Percentiles rank a stretch among this genome's conserved stretches.
Conservation (phyloP, 1,140 invertebrate species). For the Gonioctena quinquepunctata region DNA sequence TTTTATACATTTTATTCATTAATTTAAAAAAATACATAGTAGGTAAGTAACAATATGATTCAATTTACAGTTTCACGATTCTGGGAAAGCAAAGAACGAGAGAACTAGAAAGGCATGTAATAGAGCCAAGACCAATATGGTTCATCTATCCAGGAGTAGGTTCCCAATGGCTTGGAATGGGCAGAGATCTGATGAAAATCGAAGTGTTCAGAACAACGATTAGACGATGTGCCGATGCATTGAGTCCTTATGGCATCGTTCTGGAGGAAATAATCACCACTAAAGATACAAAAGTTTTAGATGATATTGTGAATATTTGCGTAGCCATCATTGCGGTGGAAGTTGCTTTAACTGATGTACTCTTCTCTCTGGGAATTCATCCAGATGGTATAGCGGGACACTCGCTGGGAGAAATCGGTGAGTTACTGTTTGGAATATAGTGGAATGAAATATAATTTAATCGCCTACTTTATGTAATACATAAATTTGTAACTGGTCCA, state of each 20-base stretch:
- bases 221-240: slow-evolving; percentile 69
- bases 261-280: slow-evolving; percentile 77
- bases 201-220: slow-evolving; percentile 78
- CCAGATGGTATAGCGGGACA: slow-evolving; percentile 93
- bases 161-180: slow-evolving; percentile 93
- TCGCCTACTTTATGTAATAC: too few species aligned
- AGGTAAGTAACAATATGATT: too few species aligned
- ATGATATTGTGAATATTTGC: slow-evolving; percentile 84
- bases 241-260: slow-evolving; percentile 77
- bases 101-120: slow-evolving; percentile 37
- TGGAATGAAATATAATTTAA: neutral
- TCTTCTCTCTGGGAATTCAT: slow-evolving; percentile 72
- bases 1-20: too few species aligned
- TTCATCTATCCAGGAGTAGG: slow-evolving; percentile 96
- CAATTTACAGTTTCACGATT: slow-evolving; percentile 11
- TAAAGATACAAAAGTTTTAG: slow-evolving; percentile 71
- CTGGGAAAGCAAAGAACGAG: slow-evolving; percentile 5
- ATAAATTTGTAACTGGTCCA: too few species aligned
- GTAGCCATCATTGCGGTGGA: slow-evolving; percentile 91
- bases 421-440: too few species aligned
- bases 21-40: too few species aligned
- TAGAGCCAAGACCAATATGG: slow-evolving; percentile 81
- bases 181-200: slow-evolving; percentile 75
- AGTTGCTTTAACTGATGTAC: slow-evolving; percentile 83
- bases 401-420: slow-evolving; percentile 81